Evolutionary conservation across 2,113 vertebrate genomes (phyloP).

Genomic region (Paratilapia polleni): DNA sequence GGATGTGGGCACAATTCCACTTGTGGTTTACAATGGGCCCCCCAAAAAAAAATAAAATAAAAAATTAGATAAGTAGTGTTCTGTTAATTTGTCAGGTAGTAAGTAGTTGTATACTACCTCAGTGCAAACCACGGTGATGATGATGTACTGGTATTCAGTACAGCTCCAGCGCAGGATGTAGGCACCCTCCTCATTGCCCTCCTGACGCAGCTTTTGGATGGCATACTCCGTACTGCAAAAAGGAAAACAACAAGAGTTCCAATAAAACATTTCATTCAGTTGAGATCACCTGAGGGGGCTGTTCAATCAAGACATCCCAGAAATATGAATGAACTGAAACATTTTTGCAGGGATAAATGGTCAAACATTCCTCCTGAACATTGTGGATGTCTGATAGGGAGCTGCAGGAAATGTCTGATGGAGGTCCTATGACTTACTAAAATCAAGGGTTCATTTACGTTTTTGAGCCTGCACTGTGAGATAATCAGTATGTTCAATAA

Average conservation of each 20-base stretch:
- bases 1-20: background rate
- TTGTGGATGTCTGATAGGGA: background rate
- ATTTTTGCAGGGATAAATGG: background rate
- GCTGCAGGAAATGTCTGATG: background rate
- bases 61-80: background rate
- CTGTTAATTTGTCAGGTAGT: background rate
- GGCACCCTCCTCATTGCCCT: constrained; percentile 91
- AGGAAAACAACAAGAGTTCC: background rate
- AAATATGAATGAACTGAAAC: background rate
- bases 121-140: constrained; percentile 94
- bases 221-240: constrained; percentile 91
- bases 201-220: constrained; percentile 90
- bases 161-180: constrained; percentile 97
- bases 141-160: constrained; percentile 93
- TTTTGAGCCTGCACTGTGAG: background rate
- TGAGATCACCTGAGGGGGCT: background rate
- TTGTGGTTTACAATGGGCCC: background rate
- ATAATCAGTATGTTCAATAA: background rate
- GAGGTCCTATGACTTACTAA: background rate
- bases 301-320: constrained; percentile 2
- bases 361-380: too few relatives aligned
- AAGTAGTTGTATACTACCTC: constrained; percentile 71
- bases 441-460: too few relatives aligned
- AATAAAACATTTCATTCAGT: background rate
- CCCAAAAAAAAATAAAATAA: background rate